A percentile compares a stretch with the other conserved stretches of the same genome.
Conservation (phyloP, 2,113 vertebrate genomes). For the Phylloscopus trochiloides region DNA sequence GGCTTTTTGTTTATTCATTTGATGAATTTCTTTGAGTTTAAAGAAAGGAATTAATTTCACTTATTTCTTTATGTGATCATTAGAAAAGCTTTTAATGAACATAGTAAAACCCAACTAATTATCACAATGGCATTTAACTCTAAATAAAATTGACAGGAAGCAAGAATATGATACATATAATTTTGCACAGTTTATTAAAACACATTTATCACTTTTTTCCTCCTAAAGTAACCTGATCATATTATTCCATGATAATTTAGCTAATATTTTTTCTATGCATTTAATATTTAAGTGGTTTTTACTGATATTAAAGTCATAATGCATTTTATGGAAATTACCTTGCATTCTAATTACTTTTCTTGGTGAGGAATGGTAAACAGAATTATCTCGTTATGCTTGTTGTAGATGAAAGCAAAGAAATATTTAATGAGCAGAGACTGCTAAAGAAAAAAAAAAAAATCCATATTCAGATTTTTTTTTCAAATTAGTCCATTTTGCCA, state of each 20-base stretch:
- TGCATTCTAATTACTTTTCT: conserved; percentile 71
- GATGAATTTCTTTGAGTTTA: conserved; percentile 52
- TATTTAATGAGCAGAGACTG: not conserved
- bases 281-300: conserved; percentile 78
- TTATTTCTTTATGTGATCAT: conserved; percentile 71
- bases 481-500: not conserved
- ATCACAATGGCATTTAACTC: conserved; percentile 81
- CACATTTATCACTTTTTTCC: conserved; percentile 72
- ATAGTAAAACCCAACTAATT: conserved; percentile 81
- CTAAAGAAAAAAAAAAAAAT: not conserved
- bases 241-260: conserved; percentile 79
- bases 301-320: conserved; percentile 78
- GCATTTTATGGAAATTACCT: conserved; percentile 71
- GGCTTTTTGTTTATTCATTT: conserved; percentile 64
- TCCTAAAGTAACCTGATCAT: conserved; percentile 74
- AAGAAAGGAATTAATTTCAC: conserved; percentile 76
- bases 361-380: conserved; percentile 16
- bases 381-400: not conserved
- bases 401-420: conserved; percentile 1
- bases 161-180: conserved; percentile 76
- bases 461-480: not conserved
- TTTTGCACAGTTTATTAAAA: conserved; percentile 87
- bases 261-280: conserved; percentile 76
- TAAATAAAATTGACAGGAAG: conserved; percentile 92
- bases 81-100: conserved; percentile 82